Evolutionary conservation across 37 sponge, comb jelly and placozoan genomes (phyloP).

Genomic region (Amphimedon queenslandica): DNA sequence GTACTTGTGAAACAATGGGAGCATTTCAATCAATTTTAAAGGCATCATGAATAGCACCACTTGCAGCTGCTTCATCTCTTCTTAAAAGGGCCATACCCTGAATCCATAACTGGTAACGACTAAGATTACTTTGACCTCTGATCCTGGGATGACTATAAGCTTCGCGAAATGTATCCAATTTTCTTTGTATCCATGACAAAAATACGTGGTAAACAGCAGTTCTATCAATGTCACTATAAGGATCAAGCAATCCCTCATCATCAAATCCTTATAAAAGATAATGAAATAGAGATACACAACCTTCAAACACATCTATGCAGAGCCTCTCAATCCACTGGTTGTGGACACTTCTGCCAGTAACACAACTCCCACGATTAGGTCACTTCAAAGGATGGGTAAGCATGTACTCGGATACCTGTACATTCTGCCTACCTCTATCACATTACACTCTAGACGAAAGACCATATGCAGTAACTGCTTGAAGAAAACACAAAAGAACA

Average conservation of each 20-base stretch:
- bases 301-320: constrained; percentile 40
- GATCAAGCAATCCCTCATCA: constrained; percentile 11
- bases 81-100: not conserved
- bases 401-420: constrained; percentile 37
- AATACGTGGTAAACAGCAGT: constrained; percentile 27
- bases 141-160: constrained; percentile 29
- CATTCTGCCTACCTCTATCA: constrained; percentile 61
- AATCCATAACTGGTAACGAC: constrained; percentile 57
- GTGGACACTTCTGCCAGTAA: constrained; percentile 56
- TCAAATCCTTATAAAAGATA: constrained; percentile 14
- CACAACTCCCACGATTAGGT: constrained; percentile 32
- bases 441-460: constrained; percentile 51
- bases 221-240: constrained; percentile 14
- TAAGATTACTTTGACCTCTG: constrained; percentile 19
- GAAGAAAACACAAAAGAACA: constrained; percentile 23
- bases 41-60: constrained; percentile 3
- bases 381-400: constrained; percentile 35
- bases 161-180: constrained; percentile 23
- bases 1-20: not conserved
- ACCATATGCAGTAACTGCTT: constrained; percentile 26
- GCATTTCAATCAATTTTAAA: constrained; percentile 13
- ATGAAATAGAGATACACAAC: constrained; percentile 28
- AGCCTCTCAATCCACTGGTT: constrained; percentile 50
- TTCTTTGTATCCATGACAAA: constrained; percentile 21
- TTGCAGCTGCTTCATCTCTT: constrained; percentile 12